These are phyloP conservation scores for Tetraneura akinire DNA, from an alignment of 1,140 invertebrate species.

Conservation along the genomic window DNA sequence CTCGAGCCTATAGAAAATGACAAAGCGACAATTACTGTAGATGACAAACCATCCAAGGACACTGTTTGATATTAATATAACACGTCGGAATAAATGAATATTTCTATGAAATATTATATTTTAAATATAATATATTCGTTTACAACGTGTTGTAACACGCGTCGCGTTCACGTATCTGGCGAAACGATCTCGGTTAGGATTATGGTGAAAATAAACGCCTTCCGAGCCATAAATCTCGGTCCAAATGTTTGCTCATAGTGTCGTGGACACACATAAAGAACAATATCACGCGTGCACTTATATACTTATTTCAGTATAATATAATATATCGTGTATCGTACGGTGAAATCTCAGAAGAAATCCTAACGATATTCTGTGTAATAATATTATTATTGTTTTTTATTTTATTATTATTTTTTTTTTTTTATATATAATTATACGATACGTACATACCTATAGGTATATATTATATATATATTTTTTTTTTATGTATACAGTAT, in stretches of 20 bases:
- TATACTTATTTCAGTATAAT: background rate
- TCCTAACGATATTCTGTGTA: background rate
- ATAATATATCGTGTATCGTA: background rate
- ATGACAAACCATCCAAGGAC: no score
- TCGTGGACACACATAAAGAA: background rate
- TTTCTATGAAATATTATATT: background rate
- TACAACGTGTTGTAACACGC: background rate
- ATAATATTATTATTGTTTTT: conserved; percentile 9
- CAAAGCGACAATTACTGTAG: no score
- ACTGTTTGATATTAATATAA: no score
- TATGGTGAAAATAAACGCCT: conserved; percentile 3
- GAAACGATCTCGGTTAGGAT: background rate
- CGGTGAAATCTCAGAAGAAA: conserved; percentile 34
- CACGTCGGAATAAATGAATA: no score
- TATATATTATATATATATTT: background rate
- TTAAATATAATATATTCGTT: background rate
- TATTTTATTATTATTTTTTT: background rate
- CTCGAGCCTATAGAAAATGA: no score
- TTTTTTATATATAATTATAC: conserved; percentile 20
- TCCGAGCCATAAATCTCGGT: background rate
- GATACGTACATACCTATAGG: background rate
- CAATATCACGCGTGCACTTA: background rate
- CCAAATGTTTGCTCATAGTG: background rate
- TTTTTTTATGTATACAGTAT: background rate
- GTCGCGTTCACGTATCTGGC: background rate